phyloP scores from a whole-genome alignment of 2,888 invertebrate genomes.

The Rhorus exstirpatorius region DNA sequence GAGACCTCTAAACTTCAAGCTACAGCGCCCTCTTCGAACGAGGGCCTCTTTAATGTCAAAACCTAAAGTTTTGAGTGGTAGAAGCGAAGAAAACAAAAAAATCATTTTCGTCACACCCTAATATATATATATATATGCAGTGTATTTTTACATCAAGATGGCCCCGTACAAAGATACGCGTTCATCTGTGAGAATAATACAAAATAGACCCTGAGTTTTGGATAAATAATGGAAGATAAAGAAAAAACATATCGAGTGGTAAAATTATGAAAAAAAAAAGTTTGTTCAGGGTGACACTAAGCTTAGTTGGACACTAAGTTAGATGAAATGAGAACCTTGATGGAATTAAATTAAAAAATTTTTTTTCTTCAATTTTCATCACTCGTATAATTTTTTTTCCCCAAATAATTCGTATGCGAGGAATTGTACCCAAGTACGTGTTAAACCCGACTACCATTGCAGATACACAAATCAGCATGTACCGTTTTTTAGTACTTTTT shows the following conservation, averaged over 20 bases:
- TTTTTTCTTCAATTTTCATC: conserved; percentile 6
- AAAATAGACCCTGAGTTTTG: conserved; percentile 42
- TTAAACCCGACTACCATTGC: conserved; percentile 63
- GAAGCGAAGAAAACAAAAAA: no score
- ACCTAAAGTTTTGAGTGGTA: no score
- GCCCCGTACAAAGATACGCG: conserved; percentile 20
- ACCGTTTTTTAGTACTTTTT: conserved; percentile 47
- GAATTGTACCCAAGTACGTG: conserved; percentile 73
- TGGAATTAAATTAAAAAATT: conserved; percentile 5
- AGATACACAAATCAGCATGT: conserved; percentile 54
- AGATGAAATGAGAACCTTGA: conserved; percentile 31
- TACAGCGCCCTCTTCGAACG: no score
- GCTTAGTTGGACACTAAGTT: no score
- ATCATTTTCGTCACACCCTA: no score
- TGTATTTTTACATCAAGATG: conserved; percentile 33
- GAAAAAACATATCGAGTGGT: conserved; percentile 15
- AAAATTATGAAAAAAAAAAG: background rate
- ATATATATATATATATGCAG: no score
- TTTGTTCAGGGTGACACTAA: background rate
- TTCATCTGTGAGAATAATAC: conserved; percentile 49
- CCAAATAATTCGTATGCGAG: conserved; percentile 52
- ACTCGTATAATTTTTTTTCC: conserved; percentile 2
- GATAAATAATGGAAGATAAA: background rate
- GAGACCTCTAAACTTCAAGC: no score
- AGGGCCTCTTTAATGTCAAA: no score